Percentiles rank a stretch among this genome's conserved stretches.
Conservation (phyloP, 2,888 invertebrate genomes). For the Tachina fera region DNA sequence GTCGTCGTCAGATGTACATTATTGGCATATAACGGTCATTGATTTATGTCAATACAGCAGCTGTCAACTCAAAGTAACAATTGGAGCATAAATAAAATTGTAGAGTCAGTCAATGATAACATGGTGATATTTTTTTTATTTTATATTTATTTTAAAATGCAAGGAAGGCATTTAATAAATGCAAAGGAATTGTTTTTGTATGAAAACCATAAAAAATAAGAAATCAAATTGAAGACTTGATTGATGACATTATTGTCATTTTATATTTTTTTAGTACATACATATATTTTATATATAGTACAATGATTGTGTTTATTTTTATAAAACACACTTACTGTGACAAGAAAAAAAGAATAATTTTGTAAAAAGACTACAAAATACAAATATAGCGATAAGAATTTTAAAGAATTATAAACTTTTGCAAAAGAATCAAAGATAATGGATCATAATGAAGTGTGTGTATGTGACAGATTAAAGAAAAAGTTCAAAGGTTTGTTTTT, state of each 20-base stretch:
- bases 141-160: constrained; percentile 32
- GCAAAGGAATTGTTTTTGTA: constrained; percentile 43
- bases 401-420: neutral
- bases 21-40: constrained; percentile 70
- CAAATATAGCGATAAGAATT: neutral
- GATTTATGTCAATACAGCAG: constrained; percentile 72
- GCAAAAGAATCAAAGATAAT: constrained; percentile 18
- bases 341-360: constrained; percentile 36
- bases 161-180: constrained; percentile 45
- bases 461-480: constrained; percentile 63
- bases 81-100: constrained; percentile 70
- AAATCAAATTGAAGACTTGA: constrained; percentile 49
- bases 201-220: constrained; percentile 38
- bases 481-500: constrained; percentile 57
- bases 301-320: constrained; percentile 58
- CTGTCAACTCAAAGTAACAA: constrained; percentile 68
- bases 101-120: constrained; percentile 58
- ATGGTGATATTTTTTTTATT: constrained; percentile 26
- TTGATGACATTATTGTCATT: constrained; percentile 61
- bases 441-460: constrained; percentile 22
- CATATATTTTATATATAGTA: constrained; percentile 16
- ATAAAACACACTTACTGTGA: constrained; percentile 37
- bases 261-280: neutral
- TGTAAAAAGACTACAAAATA: neutral
- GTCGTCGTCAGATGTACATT: constrained; percentile 54